Evolutionary conservation across 1,140 invertebrate genomes (phyloP).

Genomic region (Odontomachus brunneus): DNA sequence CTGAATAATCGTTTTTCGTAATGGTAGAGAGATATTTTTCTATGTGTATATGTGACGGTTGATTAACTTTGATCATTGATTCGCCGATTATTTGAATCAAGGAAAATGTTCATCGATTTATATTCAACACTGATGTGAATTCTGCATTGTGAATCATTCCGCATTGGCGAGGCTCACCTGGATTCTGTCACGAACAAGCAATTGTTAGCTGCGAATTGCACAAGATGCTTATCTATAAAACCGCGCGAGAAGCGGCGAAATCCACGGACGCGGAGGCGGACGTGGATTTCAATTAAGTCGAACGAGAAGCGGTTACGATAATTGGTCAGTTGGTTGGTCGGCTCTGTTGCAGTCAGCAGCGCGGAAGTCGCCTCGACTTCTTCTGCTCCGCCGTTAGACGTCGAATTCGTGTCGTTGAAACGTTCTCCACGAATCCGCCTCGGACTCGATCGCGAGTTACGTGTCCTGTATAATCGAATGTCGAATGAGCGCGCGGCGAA

Average conservation of each 20-base stretch:
- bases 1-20: too few species aligned
- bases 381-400: not conserved
- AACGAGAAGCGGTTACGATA: conserved; percentile 57
- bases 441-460: conserved; percentile 11
- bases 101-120: too few species aligned
- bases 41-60: too few species aligned
- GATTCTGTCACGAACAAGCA: conserved; percentile 37
- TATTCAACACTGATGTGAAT: too few species aligned
- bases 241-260: conserved; percentile 37
- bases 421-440: not conserved
- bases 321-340: conserved; percentile 40
- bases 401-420: conserved; percentile 14
- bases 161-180: conserved; percentile 10
- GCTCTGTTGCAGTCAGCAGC: not conserved
- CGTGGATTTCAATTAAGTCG: conserved; percentile 66
- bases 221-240: conserved; percentile 58
- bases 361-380: conserved; percentile 38
- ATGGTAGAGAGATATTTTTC: too few species aligned
- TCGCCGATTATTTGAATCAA: too few species aligned
- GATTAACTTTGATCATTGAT: too few species aligned
- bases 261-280: not conserved
- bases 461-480: conserved; percentile 7
- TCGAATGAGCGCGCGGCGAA: not conserved
- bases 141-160: not conserved
- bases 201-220: conserved; percentile 66